These are phyloP conservation scores for Clitarchus hookeri DNA, from an alignment of 2,888 invertebrate genomes.

Conservation along the genomic window DNA sequence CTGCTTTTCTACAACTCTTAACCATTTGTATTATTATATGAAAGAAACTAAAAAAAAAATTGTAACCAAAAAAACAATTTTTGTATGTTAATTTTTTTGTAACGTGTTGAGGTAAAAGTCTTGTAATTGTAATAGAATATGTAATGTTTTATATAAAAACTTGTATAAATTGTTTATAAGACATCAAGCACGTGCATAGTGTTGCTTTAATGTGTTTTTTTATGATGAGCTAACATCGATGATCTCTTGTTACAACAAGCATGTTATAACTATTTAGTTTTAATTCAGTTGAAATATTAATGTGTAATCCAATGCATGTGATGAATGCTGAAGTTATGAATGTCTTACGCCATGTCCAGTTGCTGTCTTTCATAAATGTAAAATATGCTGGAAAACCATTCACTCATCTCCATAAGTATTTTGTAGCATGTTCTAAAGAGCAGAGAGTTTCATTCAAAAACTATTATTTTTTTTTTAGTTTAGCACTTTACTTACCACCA, in stretches of 20 bases:
- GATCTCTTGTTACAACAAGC: slow-evolving; percentile 8
- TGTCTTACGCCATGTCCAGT: not conserved
- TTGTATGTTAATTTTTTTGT: not conserved
- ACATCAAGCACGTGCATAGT: not conserved
- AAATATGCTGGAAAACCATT: not conserved
- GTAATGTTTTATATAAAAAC: not conserved
- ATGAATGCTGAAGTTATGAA: not conserved
- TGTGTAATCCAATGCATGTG: slow-evolving; percentile 1
- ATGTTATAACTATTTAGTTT: not conserved
- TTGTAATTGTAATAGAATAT: not conserved
- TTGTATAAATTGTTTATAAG: too few species aligned
- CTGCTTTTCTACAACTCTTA: too few species aligned
- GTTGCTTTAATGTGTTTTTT: not conserved
- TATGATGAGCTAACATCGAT: not conserved
- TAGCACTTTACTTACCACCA: too few species aligned
- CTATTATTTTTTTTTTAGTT: too few species aligned
- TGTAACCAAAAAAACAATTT: not conserved
- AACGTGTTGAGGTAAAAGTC: not conserved
- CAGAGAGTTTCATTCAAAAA: not conserved
- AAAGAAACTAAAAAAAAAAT: not conserved
- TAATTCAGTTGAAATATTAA: not conserved
- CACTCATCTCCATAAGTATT: too few species aligned
- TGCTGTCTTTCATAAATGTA: not conserved
- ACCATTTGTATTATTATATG: too few species aligned
- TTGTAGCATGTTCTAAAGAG: too few species aligned